These are phyloP conservation scores for Yponomeuta cagnagella DNA, from an alignment of 2,888 invertebrate species.

Conservation along the genomic window DNA sequence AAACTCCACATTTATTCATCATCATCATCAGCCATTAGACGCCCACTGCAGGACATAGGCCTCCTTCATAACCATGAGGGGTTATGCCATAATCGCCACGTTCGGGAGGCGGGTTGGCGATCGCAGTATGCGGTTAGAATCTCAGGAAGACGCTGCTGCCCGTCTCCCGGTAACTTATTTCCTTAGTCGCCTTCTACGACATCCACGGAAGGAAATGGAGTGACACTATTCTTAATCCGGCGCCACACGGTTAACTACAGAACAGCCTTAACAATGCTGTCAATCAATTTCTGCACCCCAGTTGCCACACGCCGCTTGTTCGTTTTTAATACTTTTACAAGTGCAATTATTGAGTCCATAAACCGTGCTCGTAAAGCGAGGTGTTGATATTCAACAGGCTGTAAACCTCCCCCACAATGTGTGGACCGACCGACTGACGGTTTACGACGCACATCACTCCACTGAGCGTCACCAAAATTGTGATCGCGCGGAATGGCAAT, in stretches of 20 bases:
- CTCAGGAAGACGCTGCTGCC: no score
- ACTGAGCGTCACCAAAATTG: background rate
- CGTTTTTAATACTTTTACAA: background rate
- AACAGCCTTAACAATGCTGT: background rate
- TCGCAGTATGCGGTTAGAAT: no score
- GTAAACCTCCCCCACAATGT: background rate
- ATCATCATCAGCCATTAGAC: no score
- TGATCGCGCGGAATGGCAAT: background rate
- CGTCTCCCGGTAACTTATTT: no score
- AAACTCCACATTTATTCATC: no score
- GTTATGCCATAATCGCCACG: no score
- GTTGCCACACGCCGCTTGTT: background rate
- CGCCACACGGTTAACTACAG: background rate
- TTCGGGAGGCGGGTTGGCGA: no score
- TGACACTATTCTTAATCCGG: no score
- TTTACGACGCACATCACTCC: background rate
- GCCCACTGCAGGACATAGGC: no score
- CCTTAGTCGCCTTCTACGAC: no score
- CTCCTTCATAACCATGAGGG: no score
- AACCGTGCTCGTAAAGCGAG: background rate
- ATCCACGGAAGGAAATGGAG: no score
- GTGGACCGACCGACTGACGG: background rate
- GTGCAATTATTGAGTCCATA: conserved; percentile 12
- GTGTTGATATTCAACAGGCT: conserved; percentile 2
- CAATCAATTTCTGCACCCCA: background rate